Evolutionary conservation across 2,888 invertebrate species (phyloP), one percentile per base, ranked within the genome.

Genomic region (Drosophila cognata): DNA sequence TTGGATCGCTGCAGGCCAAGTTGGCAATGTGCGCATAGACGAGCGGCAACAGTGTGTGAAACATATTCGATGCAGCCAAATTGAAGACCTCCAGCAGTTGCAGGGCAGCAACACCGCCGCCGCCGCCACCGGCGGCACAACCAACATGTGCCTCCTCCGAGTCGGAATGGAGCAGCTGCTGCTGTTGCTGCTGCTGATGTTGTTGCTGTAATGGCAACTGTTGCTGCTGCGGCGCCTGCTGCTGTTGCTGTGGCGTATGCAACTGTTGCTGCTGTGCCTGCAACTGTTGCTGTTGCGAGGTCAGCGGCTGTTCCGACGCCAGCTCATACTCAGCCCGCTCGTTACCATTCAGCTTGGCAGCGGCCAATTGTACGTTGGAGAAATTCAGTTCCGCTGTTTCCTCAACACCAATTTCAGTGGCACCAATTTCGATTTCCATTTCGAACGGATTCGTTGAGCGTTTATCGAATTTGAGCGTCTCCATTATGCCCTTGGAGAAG

Each of bases 1-100:
- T 95, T 0, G 98, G 96, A 93, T 98, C 98, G 62, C 96, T 96
- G 74, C 95, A 93, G 4, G 93, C 93, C 48, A 97, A 94, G 25
- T 97, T 97, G 76, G 96, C 96, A 60, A 98, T 95, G 89, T 98
- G 97, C 10, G 98, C 97, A 89, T 98, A 94, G 21, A 97, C 95
- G 72, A 97, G 94, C 1, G 98, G 98, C 82, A 99, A 93, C 53
- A 99, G 94, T 0, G 96, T 97, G 95, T 97, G 90, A 96, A 95
- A 79, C 94, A 95, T 60, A 74, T 93, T 93, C 3, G 93, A 92
- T 38, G 93, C 92, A 21, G 91, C 86, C 69, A 92, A 84, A 75
- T 93, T 93, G 76, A 93, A 93, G 25, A 93, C 88, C 78, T 93
- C 93, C n/a, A 93, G 82, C 57, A 93, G 81, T 61, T 93, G 92